phyloP scores from a whole-genome alignment of 92 coral and sea anemone genomes.

The Muricea muricata region DNA sequence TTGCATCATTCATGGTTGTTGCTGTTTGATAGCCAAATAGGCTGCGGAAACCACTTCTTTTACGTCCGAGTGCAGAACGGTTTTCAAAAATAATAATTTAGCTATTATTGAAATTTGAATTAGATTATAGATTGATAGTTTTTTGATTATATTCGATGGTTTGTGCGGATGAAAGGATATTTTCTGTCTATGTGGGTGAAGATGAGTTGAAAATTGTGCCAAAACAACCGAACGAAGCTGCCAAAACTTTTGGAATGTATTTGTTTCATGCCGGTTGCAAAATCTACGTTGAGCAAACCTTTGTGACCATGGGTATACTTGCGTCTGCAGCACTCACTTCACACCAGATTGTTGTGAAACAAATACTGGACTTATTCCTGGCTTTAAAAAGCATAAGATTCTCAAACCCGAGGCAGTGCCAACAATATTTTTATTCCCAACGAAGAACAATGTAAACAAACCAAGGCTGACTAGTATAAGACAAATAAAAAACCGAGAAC shows the following conservation, averaged over 20 bases:
- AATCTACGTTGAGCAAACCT: no score
- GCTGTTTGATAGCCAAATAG: constrained; percentile 33
- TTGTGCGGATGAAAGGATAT: constrained; percentile 34
- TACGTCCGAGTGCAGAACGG: constrained; percentile 1
- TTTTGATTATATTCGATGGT: constrained; percentile 16
- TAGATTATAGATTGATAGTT: no score
- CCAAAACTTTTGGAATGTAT: constrained; percentile 48
- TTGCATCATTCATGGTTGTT: constrained; percentile 24
- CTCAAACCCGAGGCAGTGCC: no score
- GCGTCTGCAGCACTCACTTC: no score
- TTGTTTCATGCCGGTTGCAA: constrained; percentile 32
- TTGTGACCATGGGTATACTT: no score
- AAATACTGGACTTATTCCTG: no score
- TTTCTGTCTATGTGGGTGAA: constrained; percentile 6
- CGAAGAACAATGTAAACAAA: no score
- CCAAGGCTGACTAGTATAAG: no score
- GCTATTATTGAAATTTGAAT: constrained; percentile 36
- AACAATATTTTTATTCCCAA: no score
- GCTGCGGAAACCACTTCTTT: constrained; percentile 2
- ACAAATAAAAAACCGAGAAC: no score
- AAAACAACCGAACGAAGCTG: constrained; percentile 38
- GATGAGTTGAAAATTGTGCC: constrained; percentile 35
- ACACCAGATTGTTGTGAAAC: no score
- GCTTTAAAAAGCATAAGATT: no score
- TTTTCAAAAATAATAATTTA: constrained; percentile 31